These are phyloP conservation scores for Neotoxoptera formosana DNA, from an alignment of 1,140 invertebrate genomes.

Conservation along the genomic window DNA sequence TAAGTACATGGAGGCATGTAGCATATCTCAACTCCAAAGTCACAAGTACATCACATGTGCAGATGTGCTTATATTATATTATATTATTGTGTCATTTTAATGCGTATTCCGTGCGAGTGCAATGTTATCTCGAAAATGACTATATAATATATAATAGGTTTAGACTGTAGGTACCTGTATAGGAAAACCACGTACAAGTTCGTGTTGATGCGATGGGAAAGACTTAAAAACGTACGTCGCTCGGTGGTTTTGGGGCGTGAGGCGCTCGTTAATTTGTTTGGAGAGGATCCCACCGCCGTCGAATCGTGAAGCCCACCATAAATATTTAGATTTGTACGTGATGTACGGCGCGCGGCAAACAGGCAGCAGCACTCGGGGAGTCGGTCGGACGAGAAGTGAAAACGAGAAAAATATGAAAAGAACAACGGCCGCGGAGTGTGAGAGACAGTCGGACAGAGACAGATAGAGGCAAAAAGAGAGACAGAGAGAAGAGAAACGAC, in stretches of 20 bases:
- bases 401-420: too few species aligned
- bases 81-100: background rate
- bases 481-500: background rate
- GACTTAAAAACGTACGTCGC: background rate
- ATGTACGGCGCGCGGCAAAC: constrained; percentile 1
- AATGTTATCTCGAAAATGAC: background rate
- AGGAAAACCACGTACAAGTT: background rate
- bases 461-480: background rate
- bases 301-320: constrained; percentile 35
- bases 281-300: constrained; percentile 17
- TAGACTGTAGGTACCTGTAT: too few species aligned
- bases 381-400: background rate
- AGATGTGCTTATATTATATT: background rate
- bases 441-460: background rate
- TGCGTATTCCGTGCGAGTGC: background rate
- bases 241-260: background rate
- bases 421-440: background rate
- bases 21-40: too few species aligned
- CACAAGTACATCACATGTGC: background rate
- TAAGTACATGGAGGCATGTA: background rate
- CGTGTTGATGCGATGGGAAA: background rate
- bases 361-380: background rate
- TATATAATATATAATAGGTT: background rate
- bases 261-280: constrained; percentile 36
- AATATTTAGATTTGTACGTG: constrained; percentile 54